Percentiles rank a stretch among this genome's conserved stretches.
Conservation (phyloP, 1,140 invertebrate species). For the Pachyrhynchus sulphureomaculatus region DNA sequence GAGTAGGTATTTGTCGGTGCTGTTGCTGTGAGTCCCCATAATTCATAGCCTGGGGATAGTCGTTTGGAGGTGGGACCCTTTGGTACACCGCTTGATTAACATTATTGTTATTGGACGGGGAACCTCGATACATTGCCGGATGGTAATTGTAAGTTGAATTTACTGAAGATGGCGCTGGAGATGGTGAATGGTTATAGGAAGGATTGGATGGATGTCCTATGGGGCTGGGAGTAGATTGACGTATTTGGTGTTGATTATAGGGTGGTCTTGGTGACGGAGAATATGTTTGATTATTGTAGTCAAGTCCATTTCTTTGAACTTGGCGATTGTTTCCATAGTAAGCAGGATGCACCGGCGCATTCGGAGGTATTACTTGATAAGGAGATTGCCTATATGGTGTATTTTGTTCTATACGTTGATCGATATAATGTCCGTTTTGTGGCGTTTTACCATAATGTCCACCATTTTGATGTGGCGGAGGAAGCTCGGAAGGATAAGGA, state of each 20-base stretch:
- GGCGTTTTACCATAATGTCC: not conserved
- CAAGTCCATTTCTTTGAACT: conserved; percentile 2
- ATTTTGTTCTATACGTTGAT: not conserved
- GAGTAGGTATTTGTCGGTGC: conserved; percentile 3
- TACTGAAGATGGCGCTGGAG: conserved; percentile 40
- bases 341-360: conserved; percentile 26
- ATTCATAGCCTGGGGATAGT: not conserved
- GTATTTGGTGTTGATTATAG: conserved; percentile 18
- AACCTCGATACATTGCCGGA: conserved; percentile 14
- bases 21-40: conserved; percentile 4
- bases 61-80: conserved; percentile 9
- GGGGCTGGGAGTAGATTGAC: conserved; percentile 31
- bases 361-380: conserved; percentile 35
- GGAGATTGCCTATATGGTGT: conserved; percentile 30
- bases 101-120: conserved; percentile 5
- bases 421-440: not conserved
- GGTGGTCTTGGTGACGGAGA: conserved; percentile 11
- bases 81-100: conserved; percentile 4
- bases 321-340: conserved; percentile 14
- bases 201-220: conserved; percentile 7
- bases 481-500: not conserved
- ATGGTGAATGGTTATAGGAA: conserved; percentile 36
- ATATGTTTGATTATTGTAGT: conserved; percentile 18
- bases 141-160: conserved; percentile 33
- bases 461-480: not conserved